A percentile compares a stretch with the other conserved stretches of the same genome.
Conservation (phyloP, 2,797 vertebrate species). For the Setipinna tenuifilis region DNA sequence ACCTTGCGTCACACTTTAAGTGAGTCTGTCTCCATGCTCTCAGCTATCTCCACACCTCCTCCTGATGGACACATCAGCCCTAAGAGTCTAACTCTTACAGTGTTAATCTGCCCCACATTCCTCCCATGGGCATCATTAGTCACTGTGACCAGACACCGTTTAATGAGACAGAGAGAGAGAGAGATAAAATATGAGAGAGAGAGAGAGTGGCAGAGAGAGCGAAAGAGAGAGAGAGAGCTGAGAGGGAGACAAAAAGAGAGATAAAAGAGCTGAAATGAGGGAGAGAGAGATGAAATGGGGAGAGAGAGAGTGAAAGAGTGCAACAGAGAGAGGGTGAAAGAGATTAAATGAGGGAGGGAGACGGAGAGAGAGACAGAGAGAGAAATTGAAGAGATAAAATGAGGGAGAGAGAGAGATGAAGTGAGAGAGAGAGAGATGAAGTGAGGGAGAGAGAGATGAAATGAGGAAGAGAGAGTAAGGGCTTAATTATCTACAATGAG, state of each 20-base stretch:
- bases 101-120: slow-evolving; percentile 41
- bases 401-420: too few relatives aligned
- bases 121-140: slow-evolving; percentile 50
- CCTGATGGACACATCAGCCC: slow-evolving; percentile 36
- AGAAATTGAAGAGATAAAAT: too few relatives aligned
- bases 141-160: slow-evolving; percentile 49
- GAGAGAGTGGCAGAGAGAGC: not conserved
- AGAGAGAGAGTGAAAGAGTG: not conserved
- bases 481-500: slow-evolving; percentile 46
- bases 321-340: too few relatives aligned
- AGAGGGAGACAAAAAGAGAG: too few relatives aligned
- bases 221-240: too few relatives aligned
- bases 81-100: slow-evolving; percentile 20
- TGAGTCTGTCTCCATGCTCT: not conserved
- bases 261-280: not conserved
- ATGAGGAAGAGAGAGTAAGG: not conserved
- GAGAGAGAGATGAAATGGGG: too few relatives aligned
- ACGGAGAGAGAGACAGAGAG: slow-evolving; percentile 37
- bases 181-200: slow-evolving; percentile 1
- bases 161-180: slow-evolving; percentile 46
- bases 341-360: too few relatives aligned
- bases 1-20: not conserved
- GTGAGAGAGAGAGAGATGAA: too few relatives aligned
- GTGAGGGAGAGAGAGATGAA: too few relatives aligned
- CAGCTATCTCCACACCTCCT: slow-evolving; percentile 11